Base-by-base conservation (phyloP, 1,140 invertebrate species). In the Lethocerus indicus region DNA sequence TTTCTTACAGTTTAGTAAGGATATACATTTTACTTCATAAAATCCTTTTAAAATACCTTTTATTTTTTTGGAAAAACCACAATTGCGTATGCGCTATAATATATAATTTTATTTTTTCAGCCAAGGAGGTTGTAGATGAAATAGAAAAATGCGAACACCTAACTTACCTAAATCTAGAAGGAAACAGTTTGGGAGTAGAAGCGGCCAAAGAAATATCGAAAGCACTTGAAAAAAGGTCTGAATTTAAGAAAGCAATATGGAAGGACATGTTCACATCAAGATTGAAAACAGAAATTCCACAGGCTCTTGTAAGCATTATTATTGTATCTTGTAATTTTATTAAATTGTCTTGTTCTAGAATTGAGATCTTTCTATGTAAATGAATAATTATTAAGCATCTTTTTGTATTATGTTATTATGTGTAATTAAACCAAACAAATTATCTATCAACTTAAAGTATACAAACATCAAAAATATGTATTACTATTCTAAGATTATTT, bases 261-360 rank as follows among this genome's bases (percentile, higher is more conserved):
- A 94, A 92, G 59, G 93, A 98, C 63, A 81, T 98, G 71, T 98
- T 98, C 58, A 95, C 91, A 12, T 79, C 92, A 0, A 71, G 94
- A 42, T 74, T 93, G 62, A 98, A 96, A 66, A 75, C 80, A 16
- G 94, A 98, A 71, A 98, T 98, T 61, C 94, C 94, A 4, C 68
- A 76, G 50, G 88, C 92, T 23, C 66, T 98, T 57, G 81, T 83
- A 66, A 70, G 59, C 64, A 29, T 51, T 51, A 3, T 57, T 47
- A 18, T 24, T 52, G 4, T 50, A 50, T 41, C 23, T 44, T 27
- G 23, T 29, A 9, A 32, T 32, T 32, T 32, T 32, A 32, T 16
- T 32, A 12, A 32, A 32, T 32, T 12, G 29, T 32, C 9, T 9
- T 32, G 16, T n/a, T n/a, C n/a, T n/a, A n/a, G n/a, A n/a, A n/a